Evolutionary conservation across 2,888 invertebrate genomes (phyloP).

Genomic region (Drosophila diplacantha): DNA sequence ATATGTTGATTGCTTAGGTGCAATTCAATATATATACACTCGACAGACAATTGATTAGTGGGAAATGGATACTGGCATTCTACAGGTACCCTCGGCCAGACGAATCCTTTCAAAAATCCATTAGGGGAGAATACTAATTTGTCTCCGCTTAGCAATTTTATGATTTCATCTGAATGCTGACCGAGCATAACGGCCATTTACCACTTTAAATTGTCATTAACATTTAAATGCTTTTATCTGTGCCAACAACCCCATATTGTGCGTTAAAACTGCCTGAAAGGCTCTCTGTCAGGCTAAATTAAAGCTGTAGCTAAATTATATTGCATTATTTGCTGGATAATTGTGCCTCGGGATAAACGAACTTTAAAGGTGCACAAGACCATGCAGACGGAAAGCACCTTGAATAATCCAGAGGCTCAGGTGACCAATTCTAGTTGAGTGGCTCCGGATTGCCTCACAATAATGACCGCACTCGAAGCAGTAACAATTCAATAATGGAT

Average conservation of each 20-base stretch:
- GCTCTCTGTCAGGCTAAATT: not conserved
- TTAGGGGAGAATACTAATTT: not conserved
- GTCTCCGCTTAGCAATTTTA: not conserved
- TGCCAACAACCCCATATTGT: not conserved
- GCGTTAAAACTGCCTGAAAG: not conserved
- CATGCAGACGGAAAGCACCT: not conserved
- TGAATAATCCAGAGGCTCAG: conserved; percentile 2
- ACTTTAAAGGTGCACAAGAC: not conserved
- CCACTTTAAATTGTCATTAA: conserved; percentile 1
- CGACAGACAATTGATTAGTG: not conserved
- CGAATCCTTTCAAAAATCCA: not conserved
- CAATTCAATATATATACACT: conserved; percentile 5
- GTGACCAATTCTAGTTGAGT: conserved; percentile 4
- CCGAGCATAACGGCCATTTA: not conserved
- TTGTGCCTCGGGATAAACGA: not conserved
- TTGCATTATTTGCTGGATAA: not conserved
- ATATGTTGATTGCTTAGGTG: conserved; percentile 17
- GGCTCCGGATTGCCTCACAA: conserved; percentile 8
- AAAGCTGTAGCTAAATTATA: too few relatives aligned
- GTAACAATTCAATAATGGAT: conserved; percentile 6
- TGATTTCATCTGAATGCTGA: not conserved
- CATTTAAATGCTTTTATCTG: conserved; percentile 2
- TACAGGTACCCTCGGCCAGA: not conserved
- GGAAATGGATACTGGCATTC: not conserved
- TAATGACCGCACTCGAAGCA: conserved; percentile 4